A percentile compares a stretch with the other conserved stretches of the same genome.
phyloP scores from a whole-genome alignment of 1,140 invertebrate genomes.

The Anagrus nilaparvatae region DNA sequence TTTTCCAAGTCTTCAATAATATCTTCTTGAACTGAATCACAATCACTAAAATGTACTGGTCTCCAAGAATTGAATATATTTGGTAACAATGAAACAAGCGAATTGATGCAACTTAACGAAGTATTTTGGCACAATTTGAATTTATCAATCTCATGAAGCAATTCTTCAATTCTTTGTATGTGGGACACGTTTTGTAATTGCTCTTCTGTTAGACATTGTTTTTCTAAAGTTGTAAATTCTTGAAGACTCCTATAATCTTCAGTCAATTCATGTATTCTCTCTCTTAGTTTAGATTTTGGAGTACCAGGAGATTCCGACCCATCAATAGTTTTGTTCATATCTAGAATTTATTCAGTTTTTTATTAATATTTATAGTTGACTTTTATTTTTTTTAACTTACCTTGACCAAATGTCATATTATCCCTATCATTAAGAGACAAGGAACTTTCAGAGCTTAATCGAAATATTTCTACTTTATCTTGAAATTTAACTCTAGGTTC shows the following conservation, averaged over 20 bases:
- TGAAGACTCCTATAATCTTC: constrained; percentile 20
- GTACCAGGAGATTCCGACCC: constrained; percentile 18
- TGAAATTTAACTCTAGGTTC: constrained; percentile 12
- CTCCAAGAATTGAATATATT: constrained; percentile 7
- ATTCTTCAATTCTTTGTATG: constrained; percentile 3
- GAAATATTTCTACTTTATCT: constrained; percentile 11
- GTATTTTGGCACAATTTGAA: constrained; percentile 9
- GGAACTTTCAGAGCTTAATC: constrained; percentile 9
- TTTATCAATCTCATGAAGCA: constrained; percentile 4
- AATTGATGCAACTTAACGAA: constrained; percentile 10
- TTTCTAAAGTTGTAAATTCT: constrained; percentile 31
- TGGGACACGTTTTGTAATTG: neutral
- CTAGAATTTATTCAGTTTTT: neutral
- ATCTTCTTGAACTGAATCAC: neutral
- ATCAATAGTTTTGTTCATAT: neutral
- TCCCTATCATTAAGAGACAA: too few relatives aligned
- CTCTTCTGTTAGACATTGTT: constrained; percentile 23
- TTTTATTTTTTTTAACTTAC: neutral
- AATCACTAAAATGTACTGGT: constrained; percentile 1
- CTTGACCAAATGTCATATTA: constrained; percentile 4
- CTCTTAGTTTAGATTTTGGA: constrained; percentile 22
- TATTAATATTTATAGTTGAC: neutral
- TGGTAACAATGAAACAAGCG: neutral
- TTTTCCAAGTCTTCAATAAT: constrained; percentile 1
- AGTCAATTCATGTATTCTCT: constrained; percentile 18